These are phyloP conservation scores for Drosophila cardini DNA, from an alignment of 1,140 invertebrate species.

Conservation along the genomic window DNA sequence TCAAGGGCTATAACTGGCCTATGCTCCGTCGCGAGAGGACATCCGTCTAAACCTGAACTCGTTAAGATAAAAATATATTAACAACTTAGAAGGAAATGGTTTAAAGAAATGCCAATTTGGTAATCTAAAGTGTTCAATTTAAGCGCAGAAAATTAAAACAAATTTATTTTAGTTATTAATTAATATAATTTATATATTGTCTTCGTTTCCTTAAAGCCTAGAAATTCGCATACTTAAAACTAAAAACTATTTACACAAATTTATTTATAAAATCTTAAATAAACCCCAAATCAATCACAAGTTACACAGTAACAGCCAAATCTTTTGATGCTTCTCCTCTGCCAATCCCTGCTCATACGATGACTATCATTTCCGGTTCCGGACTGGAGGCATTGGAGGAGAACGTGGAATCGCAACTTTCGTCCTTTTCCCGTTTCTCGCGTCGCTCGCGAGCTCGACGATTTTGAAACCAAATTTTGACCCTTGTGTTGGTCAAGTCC, in stretches of 20 bases:
- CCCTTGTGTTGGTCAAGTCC: slow-evolving; percentile 86
- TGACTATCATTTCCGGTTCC: slow-evolving; percentile 72
- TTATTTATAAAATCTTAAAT: slow-evolving; percentile 42
- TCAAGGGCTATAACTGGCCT: no score
- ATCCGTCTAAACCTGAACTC: no score
- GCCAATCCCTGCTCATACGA: slow-evolving; percentile 33
- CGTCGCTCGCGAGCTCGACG: slow-evolving; percentile 89
- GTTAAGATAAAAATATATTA: no score
- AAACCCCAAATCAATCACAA: slow-evolving; percentile 41
- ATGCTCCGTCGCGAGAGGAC: no score
- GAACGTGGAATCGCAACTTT: slow-evolving; percentile 78
- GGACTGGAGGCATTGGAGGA: slow-evolving; percentile 82
- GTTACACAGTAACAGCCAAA: slow-evolving; percentile 49
- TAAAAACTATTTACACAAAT: not conserved
- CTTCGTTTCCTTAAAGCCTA: not conserved
- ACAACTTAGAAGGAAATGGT: no score
- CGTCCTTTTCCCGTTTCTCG: slow-evolving; percentile 85
- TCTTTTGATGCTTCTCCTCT: no score
- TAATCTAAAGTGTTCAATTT: no score
- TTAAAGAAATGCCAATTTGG: no score
- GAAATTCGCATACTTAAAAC: not conserved
- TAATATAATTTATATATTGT: slow-evolving; percentile 4
- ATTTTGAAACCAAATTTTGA: slow-evolving; percentile 95
- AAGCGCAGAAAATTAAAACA: not conserved
- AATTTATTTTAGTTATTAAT: not conserved